Conservation (phyloP, 1,140 invertebrate genomes). For the Zophobas morio region DNA sequence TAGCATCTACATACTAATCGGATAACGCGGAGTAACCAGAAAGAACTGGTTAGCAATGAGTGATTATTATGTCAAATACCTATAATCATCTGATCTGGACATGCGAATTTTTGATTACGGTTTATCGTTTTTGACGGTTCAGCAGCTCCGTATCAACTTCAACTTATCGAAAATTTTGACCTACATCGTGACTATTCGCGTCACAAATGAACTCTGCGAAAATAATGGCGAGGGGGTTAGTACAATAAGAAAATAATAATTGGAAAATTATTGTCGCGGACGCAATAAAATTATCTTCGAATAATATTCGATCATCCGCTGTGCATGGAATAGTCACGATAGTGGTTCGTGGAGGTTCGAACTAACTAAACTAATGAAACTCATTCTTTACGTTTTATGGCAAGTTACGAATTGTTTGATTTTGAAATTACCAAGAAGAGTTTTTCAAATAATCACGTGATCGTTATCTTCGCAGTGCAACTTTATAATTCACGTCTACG, state of each 20-base stretch:
- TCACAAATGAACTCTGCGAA: too few species aligned
- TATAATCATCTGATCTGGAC: too few species aligned
- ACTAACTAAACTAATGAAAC: slow-evolving; percentile 35
- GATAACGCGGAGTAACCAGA: too few species aligned
- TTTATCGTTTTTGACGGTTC: too few species aligned
- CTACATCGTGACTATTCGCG: background rate
- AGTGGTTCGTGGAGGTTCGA: slow-evolving; percentile 9
- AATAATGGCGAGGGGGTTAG: background rate
- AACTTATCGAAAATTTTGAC: background rate
- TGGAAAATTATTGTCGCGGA: background rate
- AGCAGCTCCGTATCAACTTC: too few species aligned
- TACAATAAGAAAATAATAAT: background rate
- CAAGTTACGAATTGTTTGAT: slow-evolving; percentile 5
- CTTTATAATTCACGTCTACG: slow-evolving; percentile 1
- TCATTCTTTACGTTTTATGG: slow-evolving; percentile 5
- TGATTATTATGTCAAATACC: too few species aligned
- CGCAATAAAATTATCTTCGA: slow-evolving; percentile 19
- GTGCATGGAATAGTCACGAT: slow-evolving; percentile 16
- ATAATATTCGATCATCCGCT: slow-evolving; percentile 16
- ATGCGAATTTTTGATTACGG: too few species aligned
- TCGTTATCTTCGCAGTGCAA: slow-evolving; percentile 19
- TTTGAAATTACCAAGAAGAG: background rate
- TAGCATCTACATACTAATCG: too few species aligned
- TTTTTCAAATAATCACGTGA: background rate
- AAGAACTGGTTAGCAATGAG: too few species aligned